Conservation (phyloP, 2,797 vertebrate species). For the Crossoptilon crossoptilon region DNA sequence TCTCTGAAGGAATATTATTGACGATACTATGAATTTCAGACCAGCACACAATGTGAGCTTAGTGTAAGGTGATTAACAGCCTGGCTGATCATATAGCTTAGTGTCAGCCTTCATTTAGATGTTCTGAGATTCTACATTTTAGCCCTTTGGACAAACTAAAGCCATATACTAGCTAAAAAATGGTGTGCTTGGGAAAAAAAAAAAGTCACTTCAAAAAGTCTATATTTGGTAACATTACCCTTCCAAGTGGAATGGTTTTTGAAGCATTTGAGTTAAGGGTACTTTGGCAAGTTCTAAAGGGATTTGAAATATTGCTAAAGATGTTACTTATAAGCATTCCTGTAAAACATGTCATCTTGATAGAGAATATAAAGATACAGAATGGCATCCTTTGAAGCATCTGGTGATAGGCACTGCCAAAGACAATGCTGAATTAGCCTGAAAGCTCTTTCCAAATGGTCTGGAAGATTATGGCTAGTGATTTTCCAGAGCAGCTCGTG, state of each 20-base stretch:
- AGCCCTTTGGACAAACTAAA: background rate
- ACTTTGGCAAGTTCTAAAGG: conserved; percentile 27
- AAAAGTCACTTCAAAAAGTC: background rate
- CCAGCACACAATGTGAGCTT: background rate
- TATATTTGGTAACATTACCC: background rate
- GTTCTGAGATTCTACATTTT: background rate
- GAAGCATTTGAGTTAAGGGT: background rate
- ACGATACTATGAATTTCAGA: background rate
- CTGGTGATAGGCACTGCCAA: background rate
- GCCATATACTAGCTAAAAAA: background rate
- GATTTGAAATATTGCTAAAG: conserved; percentile 4
- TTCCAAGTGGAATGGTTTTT: background rate
- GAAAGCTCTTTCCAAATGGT: conserved; percentile 21
- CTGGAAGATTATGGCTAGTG: conserved; percentile 7
- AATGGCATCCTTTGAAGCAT: background rate
- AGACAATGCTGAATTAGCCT: background rate
- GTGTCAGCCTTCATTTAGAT: background rate
- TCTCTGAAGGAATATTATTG: background rate
- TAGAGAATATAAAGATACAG: conserved; percentile 8
- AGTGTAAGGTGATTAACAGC: background rate
- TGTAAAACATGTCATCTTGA: background rate
- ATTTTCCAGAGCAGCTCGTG: background rate
- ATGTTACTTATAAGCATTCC: background rate
- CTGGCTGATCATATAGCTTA: background rate
- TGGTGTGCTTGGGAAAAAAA: background rate